Base-by-base conservation (phyloP, 2,113 vertebrate species). In the Microtus pennsylvanicus region DNA sequence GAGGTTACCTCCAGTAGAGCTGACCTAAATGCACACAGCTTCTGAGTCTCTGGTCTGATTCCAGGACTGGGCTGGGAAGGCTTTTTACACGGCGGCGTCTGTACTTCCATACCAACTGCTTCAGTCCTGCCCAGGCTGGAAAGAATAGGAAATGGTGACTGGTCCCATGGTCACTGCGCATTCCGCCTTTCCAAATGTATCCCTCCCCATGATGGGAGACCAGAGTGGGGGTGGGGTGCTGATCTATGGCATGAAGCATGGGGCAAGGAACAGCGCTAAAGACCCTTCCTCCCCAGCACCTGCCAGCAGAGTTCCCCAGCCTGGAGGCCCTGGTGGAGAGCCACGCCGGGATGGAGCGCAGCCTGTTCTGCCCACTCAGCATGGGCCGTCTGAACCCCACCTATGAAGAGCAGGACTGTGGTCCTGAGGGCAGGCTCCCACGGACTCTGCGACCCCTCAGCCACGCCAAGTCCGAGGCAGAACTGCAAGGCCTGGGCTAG, bases 301-400 rank as follows among this genome's bases (percentile, higher is more conserved):
- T 99, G 98, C 98, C 97, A 0, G 75, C 97, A 0, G 99, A 99
- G 63, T 99, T 99, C 90, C 38, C 97, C 78, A 99, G 99, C 72
- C 45, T 99, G 72, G 98, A 98, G 4, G 98, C 99, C 2, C 98
- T 99, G 96, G 98, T 99, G 67, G 99, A 99, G 50, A 98, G 99
- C 97, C 99, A 99, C 97, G 99, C 99, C 0, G 98, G 98, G 26
- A 80, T 8, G 0, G 97, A 92, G 7, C 98, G 98, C 0, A 98
- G 99, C 96, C 98, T 99, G 97, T 99, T 99, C 95, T 99, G 98
- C 88, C 98, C 93, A 30, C 97, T 99, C 75, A 98, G 96, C 97
- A 98, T 97, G 7, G 99, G 99, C 35, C 98, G 98, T 2, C 96
- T 99, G 55, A 99, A 99, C 98, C 99, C 99, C 52, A 98, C 98